Evolutionary conservation across 2,888 invertebrate species (phyloP).

Genomic region (Hyposoter didymator): DNA sequence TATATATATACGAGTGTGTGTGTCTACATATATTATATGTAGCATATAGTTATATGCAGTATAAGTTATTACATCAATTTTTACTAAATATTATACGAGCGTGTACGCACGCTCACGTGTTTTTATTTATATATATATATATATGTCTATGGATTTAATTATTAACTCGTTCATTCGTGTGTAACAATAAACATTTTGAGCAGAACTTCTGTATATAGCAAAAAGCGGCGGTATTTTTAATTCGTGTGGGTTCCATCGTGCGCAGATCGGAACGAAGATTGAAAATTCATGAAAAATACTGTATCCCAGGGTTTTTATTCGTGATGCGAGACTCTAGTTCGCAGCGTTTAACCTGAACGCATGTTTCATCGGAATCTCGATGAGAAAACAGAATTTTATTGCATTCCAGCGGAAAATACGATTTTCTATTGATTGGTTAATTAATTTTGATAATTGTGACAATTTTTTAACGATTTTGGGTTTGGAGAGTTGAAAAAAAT

Average conservation of each 20-base stretch:
- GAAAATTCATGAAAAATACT: slow-evolving; percentile 49
- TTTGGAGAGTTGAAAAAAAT: too few species aligned
- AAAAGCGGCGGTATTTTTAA: slow-evolving; percentile 51
- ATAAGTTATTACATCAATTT: slow-evolving; percentile 77
- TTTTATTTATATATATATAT: slow-evolving; percentile 27
- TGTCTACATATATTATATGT: too few species aligned
- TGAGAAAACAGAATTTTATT: too few species aligned
- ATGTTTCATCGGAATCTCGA: too few species aligned
- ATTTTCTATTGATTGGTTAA: too few species aligned
- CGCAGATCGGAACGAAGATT: background rate
- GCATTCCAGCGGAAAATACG: too few species aligned
- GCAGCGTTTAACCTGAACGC: too few species aligned
- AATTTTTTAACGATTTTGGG: too few species aligned
- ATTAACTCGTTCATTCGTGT: slow-evolving; percentile 39
- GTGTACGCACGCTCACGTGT: slow-evolving; percentile 61
- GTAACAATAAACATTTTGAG: slow-evolving; percentile 76
- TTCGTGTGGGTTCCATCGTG: background rate
- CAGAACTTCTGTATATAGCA: slow-evolving; percentile 72
- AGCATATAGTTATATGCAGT: slow-evolving; percentile 64
- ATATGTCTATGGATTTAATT: slow-evolving; percentile 58
- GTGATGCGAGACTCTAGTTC: background rate
- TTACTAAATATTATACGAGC: slow-evolving; percentile 59
- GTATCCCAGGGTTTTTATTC: slow-evolving; percentile 20
- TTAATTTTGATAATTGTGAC: too few species aligned
- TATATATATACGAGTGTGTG: slow-evolving; percentile 31